phyloP scores from a whole-genome alignment of 2,797 vertebrate species.

The Lophotriccus pileatus region DNA sequence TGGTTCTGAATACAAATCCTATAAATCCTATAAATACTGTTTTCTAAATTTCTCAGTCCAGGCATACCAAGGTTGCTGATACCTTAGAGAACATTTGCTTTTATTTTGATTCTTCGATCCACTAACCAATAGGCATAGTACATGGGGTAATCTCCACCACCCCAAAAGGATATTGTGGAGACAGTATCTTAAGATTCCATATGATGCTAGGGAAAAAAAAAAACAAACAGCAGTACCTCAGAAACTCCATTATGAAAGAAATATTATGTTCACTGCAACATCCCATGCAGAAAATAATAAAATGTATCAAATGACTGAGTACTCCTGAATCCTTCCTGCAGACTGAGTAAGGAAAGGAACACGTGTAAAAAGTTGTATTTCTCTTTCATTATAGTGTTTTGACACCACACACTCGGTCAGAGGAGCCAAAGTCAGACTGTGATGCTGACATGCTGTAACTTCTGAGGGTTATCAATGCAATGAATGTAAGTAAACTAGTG shows the following conservation, averaged over 20 bases:
- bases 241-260: background rate
- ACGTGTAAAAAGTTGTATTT: background rate
- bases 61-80: background rate
- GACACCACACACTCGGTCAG: rapidly evolving
- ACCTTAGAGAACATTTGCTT: background rate
- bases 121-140: background rate
- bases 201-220: background rate
- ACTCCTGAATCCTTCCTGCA: background rate
- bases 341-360: background rate
- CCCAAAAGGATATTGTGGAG: background rate
- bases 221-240: background rate
- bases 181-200: background rate
- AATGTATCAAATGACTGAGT: background rate
- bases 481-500: background rate
- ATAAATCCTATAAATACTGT: background rate
- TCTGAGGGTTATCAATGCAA: background rate
- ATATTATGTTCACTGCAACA: background rate
- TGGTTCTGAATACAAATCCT: background rate
- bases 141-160: background rate
- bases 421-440: background rate
- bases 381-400: background rate
- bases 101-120: background rate
- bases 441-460: background rate
- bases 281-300: background rate
- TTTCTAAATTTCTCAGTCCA: background rate